A percentile compares a stretch with the other conserved stretches of the same genome.
Conservation (phyloP, 2,113 vertebrate genomes). For the Nasalis larvatus region DNA sequence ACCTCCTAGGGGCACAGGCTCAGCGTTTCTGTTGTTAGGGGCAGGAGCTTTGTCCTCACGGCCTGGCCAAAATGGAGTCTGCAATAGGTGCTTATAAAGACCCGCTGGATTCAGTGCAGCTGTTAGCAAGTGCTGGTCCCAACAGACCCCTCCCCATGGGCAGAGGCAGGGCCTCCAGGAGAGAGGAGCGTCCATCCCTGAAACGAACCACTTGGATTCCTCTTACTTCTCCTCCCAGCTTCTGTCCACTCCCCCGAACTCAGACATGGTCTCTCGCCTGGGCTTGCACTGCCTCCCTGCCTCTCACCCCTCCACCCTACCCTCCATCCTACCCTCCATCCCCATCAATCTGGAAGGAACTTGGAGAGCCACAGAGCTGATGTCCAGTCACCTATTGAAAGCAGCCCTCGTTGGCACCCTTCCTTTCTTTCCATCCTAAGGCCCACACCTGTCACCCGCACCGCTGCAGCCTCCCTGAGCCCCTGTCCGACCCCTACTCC, state of each 20-base stretch:
- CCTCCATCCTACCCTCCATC: neutral
- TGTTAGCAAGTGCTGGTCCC: neutral
- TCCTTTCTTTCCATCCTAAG: neutral
- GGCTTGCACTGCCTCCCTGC: neutral
- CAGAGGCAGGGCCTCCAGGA: neutral
- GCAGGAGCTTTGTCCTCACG: neutral
- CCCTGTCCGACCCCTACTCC: neutral
- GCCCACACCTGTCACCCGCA: neutral
- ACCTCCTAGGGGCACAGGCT: neutral
- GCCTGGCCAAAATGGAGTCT: neutral
- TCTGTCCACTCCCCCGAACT: neutral
- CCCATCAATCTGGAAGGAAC: neutral
- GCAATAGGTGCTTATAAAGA: neutral
- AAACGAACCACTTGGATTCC: neutral
- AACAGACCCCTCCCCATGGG: rapidly evolving
- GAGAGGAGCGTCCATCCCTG: neutral
- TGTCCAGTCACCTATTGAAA: rapidly evolving
- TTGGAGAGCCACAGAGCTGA: neutral
- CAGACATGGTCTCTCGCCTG: neutral
- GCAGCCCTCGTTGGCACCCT: neutral
- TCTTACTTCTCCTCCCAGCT: neutral
- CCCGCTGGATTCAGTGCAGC: rapidly evolving
- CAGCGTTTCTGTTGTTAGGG: neutral
- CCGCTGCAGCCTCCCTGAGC: neutral
- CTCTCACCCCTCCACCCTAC: neutral